Evolutionary conservation across 2,797 vertebrate species (phyloP).

Genomic region (Diglossa cyanea): DNA sequence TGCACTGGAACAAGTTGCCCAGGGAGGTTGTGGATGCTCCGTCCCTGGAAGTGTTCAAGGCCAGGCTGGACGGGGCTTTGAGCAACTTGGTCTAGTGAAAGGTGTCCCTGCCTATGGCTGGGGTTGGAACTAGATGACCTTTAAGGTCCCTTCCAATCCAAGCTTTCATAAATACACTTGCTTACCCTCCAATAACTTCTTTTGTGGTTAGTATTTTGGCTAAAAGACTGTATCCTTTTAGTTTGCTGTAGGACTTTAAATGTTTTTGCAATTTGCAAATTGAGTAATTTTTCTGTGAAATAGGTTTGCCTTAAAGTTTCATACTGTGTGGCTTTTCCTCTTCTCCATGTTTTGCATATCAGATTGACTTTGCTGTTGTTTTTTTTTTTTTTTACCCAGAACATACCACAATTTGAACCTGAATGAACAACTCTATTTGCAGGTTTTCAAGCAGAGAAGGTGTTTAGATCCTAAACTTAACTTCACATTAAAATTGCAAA

Average conservation of each 20-base stretch:
- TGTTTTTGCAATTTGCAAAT: not conserved
- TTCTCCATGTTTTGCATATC: not conserved
- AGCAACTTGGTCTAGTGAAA: not conserved
- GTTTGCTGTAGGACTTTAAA: not conserved
- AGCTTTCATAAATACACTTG: not conserved
- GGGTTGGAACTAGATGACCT: not conserved
- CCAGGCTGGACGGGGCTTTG: accelerated
- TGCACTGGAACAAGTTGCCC: not conserved
- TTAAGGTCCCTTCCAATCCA: not conserved
- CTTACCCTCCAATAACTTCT: not conserved
- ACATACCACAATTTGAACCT: not conserved
- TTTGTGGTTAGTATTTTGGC: not conserved
- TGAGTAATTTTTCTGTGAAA: not conserved
- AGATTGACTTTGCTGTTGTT: not conserved
- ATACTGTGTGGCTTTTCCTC: not conserved
- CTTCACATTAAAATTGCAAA: not conserved
- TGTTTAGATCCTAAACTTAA: not conserved
- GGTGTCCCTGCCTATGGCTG: not conserved
- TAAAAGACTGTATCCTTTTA: not conserved
- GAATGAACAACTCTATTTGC: not conserved
- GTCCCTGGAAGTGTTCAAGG: not conserved
- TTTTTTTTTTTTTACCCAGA: not conserved
- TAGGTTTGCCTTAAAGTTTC: not conserved
- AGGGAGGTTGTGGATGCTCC: not conserved
- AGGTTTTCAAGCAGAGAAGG: not conserved